phyloP scores from a whole-genome alignment of 2,113 vertebrate genomes.

The Tupaia chinensis region DNA sequence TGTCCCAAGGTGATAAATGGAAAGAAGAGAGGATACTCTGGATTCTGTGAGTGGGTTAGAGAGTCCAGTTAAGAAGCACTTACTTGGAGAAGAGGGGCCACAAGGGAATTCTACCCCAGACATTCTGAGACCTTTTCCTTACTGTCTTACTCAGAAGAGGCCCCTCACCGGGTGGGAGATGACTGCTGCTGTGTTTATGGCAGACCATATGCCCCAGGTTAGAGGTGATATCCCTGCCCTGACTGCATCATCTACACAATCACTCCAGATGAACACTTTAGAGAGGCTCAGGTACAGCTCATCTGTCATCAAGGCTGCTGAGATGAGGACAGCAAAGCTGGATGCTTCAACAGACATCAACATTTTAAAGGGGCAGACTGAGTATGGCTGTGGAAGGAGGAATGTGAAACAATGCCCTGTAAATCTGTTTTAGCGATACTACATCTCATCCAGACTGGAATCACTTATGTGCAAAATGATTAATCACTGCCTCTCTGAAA shows the following conservation, averaged over 20 bases:
- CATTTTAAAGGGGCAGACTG: neutral
- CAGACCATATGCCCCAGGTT: neutral
- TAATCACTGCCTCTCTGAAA: conserved; percentile 82
- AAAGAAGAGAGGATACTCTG: neutral
- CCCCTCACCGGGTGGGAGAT: neutral
- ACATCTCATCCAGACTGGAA: conserved; percentile 76
- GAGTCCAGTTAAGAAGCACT: conserved; percentile 17
- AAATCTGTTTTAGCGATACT: conserved; percentile 74
- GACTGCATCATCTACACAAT: neutral
- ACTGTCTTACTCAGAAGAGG: neutral
- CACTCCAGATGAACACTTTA: conserved; percentile 1
- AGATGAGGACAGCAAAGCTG: conserved; percentile 19
- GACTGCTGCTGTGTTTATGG: neutral
- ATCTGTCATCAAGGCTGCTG: neutral
- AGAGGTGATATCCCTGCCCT: neutral
- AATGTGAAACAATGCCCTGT: conserved; percentile 49
- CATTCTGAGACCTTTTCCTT: neutral
- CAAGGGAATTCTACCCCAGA: neutral
- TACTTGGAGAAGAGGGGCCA: neutral
- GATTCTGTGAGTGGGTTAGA: neutral
- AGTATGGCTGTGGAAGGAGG: neutral
- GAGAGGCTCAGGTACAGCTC: conserved; percentile 21
- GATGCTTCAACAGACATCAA: conserved; percentile 28
- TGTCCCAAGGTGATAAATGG: neutral
- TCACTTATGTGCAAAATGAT: conserved; percentile 83